Evolutionary conservation across 2,113 vertebrate genomes (phyloP).

Genomic region (Pteruthius melanotis): DNA sequence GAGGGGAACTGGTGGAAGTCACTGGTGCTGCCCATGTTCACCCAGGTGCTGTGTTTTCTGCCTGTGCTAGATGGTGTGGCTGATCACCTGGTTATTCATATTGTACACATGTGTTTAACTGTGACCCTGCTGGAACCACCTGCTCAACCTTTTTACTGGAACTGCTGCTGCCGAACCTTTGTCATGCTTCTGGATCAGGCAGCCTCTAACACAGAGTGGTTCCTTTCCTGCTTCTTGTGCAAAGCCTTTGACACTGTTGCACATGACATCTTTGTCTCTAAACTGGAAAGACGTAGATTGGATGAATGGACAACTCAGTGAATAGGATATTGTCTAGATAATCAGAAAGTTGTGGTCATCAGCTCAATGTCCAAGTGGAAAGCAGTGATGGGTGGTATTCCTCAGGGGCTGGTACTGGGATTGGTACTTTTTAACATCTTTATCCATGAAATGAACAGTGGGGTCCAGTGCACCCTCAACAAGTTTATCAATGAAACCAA

Average conservation of each 20-base stretch:
- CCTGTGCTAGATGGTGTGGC: not conserved
- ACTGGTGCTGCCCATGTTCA: not conserved
- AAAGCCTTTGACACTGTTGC: not conserved
- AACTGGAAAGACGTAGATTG: not conserved
- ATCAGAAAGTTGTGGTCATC: not conserved
- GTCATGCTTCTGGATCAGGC: not conserved
- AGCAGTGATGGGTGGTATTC: not conserved
- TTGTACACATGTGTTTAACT: fast-evolving
- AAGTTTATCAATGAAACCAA: not conserved
- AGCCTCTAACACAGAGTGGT: not conserved
- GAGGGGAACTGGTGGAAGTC: not conserved
- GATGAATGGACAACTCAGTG: not conserved
- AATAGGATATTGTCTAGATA: not conserved
- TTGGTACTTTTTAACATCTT: not conserved
- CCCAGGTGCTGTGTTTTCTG: not conserved
- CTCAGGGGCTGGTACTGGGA: not conserved
- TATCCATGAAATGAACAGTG: not conserved
- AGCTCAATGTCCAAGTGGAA: not conserved
- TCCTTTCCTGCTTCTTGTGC: not conserved
- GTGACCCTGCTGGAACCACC: too few species aligned
- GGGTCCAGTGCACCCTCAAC: fast-evolving
- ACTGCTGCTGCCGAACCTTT: not conserved
- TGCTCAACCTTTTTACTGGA: not conserved
- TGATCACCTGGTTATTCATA: not conserved
- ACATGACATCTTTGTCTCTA: fast-evolving